A percentile compares a stretch with the other conserved stretches of the same genome.
These are phyloP conservation scores for Troglohyphantes excavatus DNA, from an alignment of 2,888 invertebrate genomes.

Conservation along the genomic window DNA sequence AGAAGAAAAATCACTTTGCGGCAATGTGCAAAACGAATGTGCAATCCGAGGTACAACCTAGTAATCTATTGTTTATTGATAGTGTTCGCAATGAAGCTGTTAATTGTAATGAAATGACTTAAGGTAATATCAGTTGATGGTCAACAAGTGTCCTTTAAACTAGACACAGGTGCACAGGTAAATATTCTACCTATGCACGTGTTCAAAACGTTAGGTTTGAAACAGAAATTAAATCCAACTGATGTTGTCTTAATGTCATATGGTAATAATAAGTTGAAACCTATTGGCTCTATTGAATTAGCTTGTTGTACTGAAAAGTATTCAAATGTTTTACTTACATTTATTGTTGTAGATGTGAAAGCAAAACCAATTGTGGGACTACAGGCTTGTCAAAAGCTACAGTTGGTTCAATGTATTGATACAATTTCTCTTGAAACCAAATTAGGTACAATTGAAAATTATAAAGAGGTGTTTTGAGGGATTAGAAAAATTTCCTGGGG, in stretches of 20 bases:
- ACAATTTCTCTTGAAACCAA: not conserved
- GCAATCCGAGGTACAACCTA: not conserved
- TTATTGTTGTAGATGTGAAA: too few relatives aligned
- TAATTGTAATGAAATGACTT: not conserved
- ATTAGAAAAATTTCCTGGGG: conserved; percentile 19
- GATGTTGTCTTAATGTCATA: too few relatives aligned
- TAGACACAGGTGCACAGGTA: conserved; percentile 3
- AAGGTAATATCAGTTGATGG: not conserved
- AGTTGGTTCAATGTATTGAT: conserved; percentile 2
- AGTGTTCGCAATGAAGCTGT: not conserved
- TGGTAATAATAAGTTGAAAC: too few relatives aligned
- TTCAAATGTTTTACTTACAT: too few relatives aligned
- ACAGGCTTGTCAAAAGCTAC: not conserved
- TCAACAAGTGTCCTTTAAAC: too few relatives aligned
- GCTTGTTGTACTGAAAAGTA: too few relatives aligned
- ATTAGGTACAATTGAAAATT: not conserved
- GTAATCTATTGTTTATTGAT: not conserved
- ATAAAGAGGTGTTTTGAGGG: conserved; percentile 25
- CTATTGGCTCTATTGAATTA: not conserved
- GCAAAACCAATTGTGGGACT: conserved; percentile 21
- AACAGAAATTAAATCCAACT: too few relatives aligned
- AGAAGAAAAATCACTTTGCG: too few relatives aligned
- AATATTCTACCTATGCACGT: not conserved
- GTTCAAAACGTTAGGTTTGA: not conserved
- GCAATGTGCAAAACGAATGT: too few relatives aligned